These are phyloP conservation scores for Trachelus iudaicus DNA, from an alignment of 2,888 invertebrate species.

Conservation along the genomic window DNA sequence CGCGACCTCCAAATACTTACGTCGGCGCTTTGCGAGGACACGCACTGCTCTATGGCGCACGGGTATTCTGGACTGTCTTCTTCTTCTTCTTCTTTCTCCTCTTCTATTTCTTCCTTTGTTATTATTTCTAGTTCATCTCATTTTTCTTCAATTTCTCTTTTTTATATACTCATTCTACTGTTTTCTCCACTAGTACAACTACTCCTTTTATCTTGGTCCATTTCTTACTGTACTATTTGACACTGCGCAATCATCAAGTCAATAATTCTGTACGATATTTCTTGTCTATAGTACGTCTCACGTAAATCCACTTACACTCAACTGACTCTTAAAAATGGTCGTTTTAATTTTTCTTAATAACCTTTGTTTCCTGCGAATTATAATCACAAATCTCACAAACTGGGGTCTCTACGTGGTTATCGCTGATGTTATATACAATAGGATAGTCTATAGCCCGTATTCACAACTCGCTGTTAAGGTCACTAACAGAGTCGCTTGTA, in stretches of 20 bases:
- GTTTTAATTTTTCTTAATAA: background rate
- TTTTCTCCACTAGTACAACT: background rate
- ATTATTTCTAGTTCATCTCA: background rate
- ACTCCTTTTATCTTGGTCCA: background rate
- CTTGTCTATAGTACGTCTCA: background rate
- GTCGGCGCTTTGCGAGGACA: constrained; percentile 14
- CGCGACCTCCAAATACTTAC: background rate
- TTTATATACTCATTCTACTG: background rate
- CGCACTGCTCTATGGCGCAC: constrained; percentile 13
- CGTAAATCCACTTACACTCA: too few relatives aligned
- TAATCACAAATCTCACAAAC: background rate
- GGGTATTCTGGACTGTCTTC: constrained; percentile 22
- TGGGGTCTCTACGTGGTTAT: background rate
- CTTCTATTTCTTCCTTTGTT: background rate
- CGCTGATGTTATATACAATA: background rate
- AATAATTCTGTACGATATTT: background rate
- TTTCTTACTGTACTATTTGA: background rate
- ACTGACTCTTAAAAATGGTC: background rate
- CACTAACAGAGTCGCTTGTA: too few relatives aligned
- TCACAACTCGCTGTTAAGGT: too few relatives aligned
- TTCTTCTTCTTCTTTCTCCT: background rate
- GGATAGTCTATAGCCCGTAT: background rate
- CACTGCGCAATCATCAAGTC: background rate
- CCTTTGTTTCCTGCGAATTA: background rate
- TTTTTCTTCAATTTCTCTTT: background rate